Base-by-base conservation (phyloP, 1,140 invertebrate genomes). In the Oncopodura yosiiana region DNA sequence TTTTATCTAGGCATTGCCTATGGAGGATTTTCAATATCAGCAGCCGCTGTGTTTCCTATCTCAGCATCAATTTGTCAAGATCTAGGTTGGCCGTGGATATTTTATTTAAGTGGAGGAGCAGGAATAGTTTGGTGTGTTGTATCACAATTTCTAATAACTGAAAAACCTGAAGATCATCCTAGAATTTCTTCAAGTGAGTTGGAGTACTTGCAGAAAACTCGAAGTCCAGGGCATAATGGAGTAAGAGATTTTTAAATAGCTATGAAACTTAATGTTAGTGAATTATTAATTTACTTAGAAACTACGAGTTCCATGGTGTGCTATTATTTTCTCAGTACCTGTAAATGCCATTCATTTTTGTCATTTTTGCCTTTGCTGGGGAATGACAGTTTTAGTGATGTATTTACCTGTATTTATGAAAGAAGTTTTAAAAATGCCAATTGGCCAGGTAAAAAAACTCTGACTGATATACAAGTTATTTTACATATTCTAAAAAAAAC, bases 311-410 rank as follows among this genome's bases (percentile, higher is more conserved):
- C 77, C 77, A 19, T 78, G 77, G 77, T 59, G 56, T n/a, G 55
- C 67, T 16, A 75, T 81, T 29, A 49, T 77, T 1, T 73, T 65
- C 12, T 79, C 78, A 16, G 54, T 65, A 3, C 72, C 79, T 3
- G 72, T 80, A 2, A 75, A 74, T 70, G 78, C 75, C 2, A 69
- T 78, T 36, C 71, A 75, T 46, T 60, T 76, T 2, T 72, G 75
- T 11, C 77, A 82, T 62, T 77, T 79, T 64, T 74, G 75, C 34
- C 72, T 74, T 57, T 76, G 78, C 64, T 82, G 79, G 78, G 75
- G 74, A 3, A 75, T 78, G 59, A 79, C 78, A 59, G 79, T 75
- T 4, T 69, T 81, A 63, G 65, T 78, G 9, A 76, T 75, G 30
- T 72, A 74, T 48, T 64, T 82, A 11, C 79, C 79, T 1, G 74